Evolutionary conservation across 2,888 invertebrate species (phyloP), one percentile per base, ranked within the genome.

Genomic region (Cryptophagus acutangulus): DNA sequence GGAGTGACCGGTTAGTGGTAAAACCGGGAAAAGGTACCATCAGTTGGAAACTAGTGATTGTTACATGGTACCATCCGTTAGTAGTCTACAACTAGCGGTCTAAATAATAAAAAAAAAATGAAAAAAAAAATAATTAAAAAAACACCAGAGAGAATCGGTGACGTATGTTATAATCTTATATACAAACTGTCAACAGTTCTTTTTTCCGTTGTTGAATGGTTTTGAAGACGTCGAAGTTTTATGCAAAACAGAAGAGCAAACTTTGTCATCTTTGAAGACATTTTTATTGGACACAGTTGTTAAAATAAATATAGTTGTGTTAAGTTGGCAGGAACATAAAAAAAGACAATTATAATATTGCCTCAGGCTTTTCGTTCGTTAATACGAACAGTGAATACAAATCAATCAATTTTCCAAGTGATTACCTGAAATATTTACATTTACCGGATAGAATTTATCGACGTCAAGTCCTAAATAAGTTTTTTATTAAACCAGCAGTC

Each of bases 1-100:
- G 67, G 95, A 94, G 82, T 94, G 81, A 78, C 67, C 60, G 55
- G 60, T 56, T 48, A 49, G 55, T 41, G 54, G 49, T 30, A 49
- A 50, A 50, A 56, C 58, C 61, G 63, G 51, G 57, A 63, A 52
- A 56, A 52, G 52, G 59, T 56, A 50, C 56, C 54, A 36, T 47
- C n/a, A 43, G 46, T 57, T 12, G 26, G 55, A 53, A 55, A 53
- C 54, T 49, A 43, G 42, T 58, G 54, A 55, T 49, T 52, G 45
- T 48, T 30, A 36, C 45, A 24, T 53, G 56, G 61, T 57, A 57
- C 52, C 49, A 49, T 45, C 52, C 53, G 51, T 50, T 55, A 54
- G 49, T 48, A 38, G 33, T 35, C 30, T 33, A 29, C 36, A 36
- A 39, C 43, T 44, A 41, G 40, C 44, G 38, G 26, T 44, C 36